Evolutionary conservation across 2,113 vertebrate genomes (phyloP), one percentile per base, ranked within the genome.

Genomic region (Scomber japonicus): DNA sequence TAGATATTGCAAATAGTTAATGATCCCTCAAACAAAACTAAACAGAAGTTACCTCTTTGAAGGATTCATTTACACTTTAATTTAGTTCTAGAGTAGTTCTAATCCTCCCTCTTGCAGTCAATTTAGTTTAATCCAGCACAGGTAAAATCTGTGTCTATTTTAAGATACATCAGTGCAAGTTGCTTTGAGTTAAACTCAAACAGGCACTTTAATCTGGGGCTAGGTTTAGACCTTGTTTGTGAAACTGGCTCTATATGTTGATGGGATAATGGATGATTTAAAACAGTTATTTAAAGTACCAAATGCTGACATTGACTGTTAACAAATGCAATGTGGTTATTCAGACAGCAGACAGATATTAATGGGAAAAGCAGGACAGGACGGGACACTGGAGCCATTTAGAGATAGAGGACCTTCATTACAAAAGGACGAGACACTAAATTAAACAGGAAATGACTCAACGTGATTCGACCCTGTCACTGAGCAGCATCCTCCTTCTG

Each of bases 391-490:
- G 46, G 53, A 60, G 55, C 13, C 6, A 30, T 79, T 74, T 5
- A 68, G 57, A 63, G 17, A 73, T 4, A 19, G 9, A 74, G 24
- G 46, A 50, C 35, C 60, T 66, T 71, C 27, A 16, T 51, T 11
- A 54, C 12, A 49, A 27, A 65, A 55, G 21, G 59, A 69, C 35
- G 9, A 56, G 12, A 45, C 27, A 11, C 10, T 31, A 56, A 63
- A 40, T 70, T n/a, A 51, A 57, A 69, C 45, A 74, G 65, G 51
- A 45, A 79, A 79, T 55, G 31, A 71, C 17, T 61, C 35, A 6
- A 57, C 53, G 2, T 27, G 55, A 62, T 40, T 40, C 9, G 54
- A 1, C 53, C 19, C 19, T 27, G 15, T 55, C 11, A 49, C 8
- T 15, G 53, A 62, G 15, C 24, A 8, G 19, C 14, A 30, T 48